A percentile compares a stretch with the other conserved stretches of the same genome.
These are phyloP conservation scores for Saturnia pavonia DNA, from an alignment of 2,888 invertebrate species.

Conservation along the genomic window DNA sequence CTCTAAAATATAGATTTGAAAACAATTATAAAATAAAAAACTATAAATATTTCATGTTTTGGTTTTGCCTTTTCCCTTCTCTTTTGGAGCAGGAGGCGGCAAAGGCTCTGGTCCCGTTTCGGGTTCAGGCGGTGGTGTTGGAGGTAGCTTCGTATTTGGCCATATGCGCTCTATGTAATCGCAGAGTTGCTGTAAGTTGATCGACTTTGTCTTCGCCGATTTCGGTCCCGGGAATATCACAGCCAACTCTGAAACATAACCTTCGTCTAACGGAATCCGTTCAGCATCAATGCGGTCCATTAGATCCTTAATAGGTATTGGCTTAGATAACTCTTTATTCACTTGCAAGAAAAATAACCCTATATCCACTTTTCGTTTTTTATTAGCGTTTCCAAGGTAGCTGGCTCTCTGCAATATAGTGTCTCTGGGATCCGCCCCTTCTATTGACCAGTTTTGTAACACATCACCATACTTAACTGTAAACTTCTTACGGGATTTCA, in stretches of 20 bases:
- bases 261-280: conserved; percentile 35
- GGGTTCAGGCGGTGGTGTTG: conserved; percentile 45
- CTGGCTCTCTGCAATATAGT: conserved; percentile 43
- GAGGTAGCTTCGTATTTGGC: conserved; percentile 52
- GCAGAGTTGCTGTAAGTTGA: conserved; percentile 40
- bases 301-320: conserved; percentile 33
- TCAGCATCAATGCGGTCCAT: conserved; percentile 25
- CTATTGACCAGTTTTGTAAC: conserved; percentile 37
- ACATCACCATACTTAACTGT: conserved; percentile 39
- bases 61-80: conserved; percentile 7
- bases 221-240: conserved; percentile 42
- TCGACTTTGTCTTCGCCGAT: conserved; percentile 34
- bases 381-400: conserved; percentile 37
- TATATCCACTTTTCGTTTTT: conserved; percentile 35
- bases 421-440: conserved; percentile 42
- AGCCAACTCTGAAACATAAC: conserved; percentile 42
- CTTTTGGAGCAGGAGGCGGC: background rate
- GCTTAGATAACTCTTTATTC: conserved; percentile 28
- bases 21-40: background rate
- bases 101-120: conserved; percentile 21
- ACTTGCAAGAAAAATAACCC: conserved; percentile 39
- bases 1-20: conserved; percentile 8
- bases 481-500: conserved; percentile 43
- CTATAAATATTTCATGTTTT: conserved; percentile 18
- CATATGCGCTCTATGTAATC: conserved; percentile 52